phyloP scores from a whole-genome alignment of 2,888 invertebrate genomes.

The Eledona agricola region DNA sequence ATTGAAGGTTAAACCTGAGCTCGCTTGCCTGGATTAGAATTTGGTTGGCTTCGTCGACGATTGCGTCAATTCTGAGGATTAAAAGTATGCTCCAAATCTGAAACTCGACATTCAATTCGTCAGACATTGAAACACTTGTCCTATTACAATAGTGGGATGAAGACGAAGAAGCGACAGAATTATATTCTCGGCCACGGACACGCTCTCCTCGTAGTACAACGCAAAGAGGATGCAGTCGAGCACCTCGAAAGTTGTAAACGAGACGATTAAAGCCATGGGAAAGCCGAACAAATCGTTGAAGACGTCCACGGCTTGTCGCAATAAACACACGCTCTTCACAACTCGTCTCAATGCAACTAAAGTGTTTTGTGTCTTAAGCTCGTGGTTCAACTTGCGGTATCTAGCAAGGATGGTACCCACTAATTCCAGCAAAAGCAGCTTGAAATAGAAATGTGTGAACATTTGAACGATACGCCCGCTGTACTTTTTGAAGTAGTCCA shows the following conservation, averaged over 20 bases:
- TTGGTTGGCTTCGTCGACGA: background rate
- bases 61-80: background rate
- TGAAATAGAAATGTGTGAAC: background rate
- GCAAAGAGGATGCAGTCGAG: constrained; percentile 13
- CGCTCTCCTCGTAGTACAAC: background rate
- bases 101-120: background rate
- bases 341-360: background rate
- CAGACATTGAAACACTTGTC: background rate
- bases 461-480: constrained; percentile 1
- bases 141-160: constrained; percentile 4
- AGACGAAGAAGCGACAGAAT: constrained; percentile 1
- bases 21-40: background rate
- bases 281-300: constrained; percentile 3
- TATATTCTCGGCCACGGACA: background rate
- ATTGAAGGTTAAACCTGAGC: background rate
- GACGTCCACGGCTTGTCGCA: constrained; percentile 1
- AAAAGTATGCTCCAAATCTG: constrained; percentile 1
- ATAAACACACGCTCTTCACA: constrained; percentile 1
- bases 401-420: background rate
- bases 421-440: background rate
- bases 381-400: background rate
- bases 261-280: background rate
- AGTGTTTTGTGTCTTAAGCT: too few relatives aligned
- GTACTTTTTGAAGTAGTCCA: constrained; percentile 1
- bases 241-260: constrained; percentile 8